Evolutionary conservation across 2,888 invertebrate species (phyloP).

Genomic region (Calameuta pallipes): DNA sequence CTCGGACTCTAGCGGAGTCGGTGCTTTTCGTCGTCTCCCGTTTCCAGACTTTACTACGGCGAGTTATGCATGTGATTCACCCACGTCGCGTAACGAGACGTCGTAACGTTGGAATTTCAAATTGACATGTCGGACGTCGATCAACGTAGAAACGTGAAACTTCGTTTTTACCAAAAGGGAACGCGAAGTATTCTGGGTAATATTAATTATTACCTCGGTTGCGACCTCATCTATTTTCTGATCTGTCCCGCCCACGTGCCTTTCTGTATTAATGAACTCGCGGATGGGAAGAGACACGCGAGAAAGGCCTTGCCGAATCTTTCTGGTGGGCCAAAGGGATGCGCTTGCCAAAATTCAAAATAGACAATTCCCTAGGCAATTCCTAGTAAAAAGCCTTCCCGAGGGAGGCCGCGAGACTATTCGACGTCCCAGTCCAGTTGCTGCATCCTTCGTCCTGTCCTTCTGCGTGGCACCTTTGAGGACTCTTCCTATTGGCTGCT

Average conservation of each 20-base stretch:
- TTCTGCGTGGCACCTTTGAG: background rate
- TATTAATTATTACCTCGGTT: background rate
- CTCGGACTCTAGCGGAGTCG: conserved; percentile 49
- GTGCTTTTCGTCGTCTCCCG: conserved; percentile 19
- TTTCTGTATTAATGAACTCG: background rate
- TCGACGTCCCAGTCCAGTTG: background rate
- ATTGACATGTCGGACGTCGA: no score
- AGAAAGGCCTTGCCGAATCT: background rate
- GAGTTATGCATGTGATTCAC: background rate
- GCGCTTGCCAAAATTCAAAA: background rate
- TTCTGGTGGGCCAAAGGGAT: no score
- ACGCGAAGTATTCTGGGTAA: background rate
- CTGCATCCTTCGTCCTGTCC: background rate
- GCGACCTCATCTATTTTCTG: background rate
- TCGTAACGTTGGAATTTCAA: background rate
- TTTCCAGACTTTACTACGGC: background rate
- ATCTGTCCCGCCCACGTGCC: background rate
- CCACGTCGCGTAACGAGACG: background rate
- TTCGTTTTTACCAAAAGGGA: no score
- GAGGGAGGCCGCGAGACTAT: background rate
- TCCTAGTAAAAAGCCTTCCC: background rate
- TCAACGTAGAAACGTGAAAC: background rate
- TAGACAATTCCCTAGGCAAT: background rate
- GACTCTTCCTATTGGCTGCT: background rate
- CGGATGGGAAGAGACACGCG: background rate